Evolutionary conservation across 2,113 vertebrate species (phyloP).

Genomic region (Tragelaphus imberbis): DNA sequence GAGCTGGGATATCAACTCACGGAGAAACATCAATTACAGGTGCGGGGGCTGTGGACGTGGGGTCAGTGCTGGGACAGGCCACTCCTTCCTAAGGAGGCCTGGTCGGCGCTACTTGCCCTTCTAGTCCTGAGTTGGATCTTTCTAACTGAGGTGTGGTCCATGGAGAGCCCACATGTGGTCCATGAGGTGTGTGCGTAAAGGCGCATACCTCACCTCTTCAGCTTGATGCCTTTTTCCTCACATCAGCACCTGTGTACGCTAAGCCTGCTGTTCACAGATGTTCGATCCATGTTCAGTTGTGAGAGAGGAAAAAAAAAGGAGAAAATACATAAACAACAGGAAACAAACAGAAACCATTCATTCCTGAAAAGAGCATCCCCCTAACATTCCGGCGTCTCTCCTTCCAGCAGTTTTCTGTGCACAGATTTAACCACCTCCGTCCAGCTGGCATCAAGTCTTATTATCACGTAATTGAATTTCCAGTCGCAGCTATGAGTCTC

Average conservation of each 20-base stretch:
- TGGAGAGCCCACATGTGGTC: background rate
- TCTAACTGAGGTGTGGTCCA: accelerated
- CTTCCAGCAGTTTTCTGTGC: background rate
- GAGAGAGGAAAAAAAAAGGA: background rate
- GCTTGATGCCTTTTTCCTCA: background rate
- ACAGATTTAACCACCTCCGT: background rate
- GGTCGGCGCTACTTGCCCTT: background rate
- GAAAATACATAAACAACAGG: background rate
- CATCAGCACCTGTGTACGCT: background rate
- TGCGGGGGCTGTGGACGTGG: constrained; percentile 47
- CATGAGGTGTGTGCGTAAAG: background rate
- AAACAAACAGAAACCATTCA: background rate
- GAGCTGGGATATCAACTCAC: constrained; percentile 97
- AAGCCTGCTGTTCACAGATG: background rate
- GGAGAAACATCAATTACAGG: constrained; percentile 99
- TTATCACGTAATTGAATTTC: background rate
- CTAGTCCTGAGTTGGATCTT: background rate
- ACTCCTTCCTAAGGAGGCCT: accelerated
- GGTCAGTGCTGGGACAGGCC: background rate
- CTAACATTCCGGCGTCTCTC: background rate
- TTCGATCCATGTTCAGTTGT: background rate
- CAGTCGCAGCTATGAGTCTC: background rate
- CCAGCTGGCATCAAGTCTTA: background rate
- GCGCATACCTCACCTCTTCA: no score
- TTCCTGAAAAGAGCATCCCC: background rate